Base-by-base conservation (phyloP, 2,797 vertebrate genomes). In the Mormyrus hasselquistii region DNA sequence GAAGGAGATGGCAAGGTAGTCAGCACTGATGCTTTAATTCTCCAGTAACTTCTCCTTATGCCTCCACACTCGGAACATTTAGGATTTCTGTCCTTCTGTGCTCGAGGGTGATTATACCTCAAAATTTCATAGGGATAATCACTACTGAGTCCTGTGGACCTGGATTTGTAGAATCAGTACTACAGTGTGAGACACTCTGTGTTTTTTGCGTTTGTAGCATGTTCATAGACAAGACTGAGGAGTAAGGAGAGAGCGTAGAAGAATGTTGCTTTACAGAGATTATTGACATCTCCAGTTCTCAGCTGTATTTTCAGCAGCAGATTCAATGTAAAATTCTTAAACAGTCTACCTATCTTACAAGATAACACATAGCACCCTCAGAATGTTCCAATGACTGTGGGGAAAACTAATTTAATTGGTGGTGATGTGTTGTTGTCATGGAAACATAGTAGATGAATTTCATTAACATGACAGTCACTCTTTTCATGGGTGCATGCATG, bases 361-460 rank as follows among this genome's bases (percentile, higher is more conserved):
- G 69, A 41, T 41, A 76, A 76, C 69, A 41, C 65, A 10, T 6
- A 73, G 14, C 29, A 73, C 69, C 34, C 34, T 76, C 76, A n/a
- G 76, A 47, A 82, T 82, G 76, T 44, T 82, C 41, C 76, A 82
- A 7, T 76, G 69, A 41, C 69, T 76, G 69, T 76, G 69, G 69
- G 69, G 69, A 76, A 76, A 76, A 76, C 29, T 73, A 73, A 73
- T 73, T 73, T 73, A 73, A 73, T 73, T 73, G 65, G 65, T 73
- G 29, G 34, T 76, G 69, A 76, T 76, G 69, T 76, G 69, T 38
- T 76, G 69, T 76, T 76, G 69, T 76, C 69, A 76, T 76, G 69
- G 69, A 76, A 76, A 76, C 79, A 0, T 50, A 50, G 47, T 25
- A 83, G 16, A 83, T 83, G 41, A 47, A 50, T 83, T 83, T 83